phyloP scores from a whole-genome alignment of 2,113 vertebrate genomes.

The Grammomys dolichurus region DNA sequence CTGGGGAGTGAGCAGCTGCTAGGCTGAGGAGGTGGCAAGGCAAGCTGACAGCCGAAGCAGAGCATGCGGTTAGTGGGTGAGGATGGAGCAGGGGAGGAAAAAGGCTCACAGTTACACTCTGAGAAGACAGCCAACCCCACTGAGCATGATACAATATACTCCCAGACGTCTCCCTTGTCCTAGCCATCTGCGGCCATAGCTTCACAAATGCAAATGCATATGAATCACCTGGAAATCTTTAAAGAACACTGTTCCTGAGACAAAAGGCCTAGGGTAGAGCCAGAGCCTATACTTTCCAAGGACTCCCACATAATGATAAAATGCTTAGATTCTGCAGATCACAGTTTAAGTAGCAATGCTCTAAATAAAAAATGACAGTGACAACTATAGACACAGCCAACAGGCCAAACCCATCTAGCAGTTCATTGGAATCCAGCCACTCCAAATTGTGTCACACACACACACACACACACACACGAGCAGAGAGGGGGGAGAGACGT shows the following conservation, averaged over 20 bases:
- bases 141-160: neutral
- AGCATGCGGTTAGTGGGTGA: constrained; percentile 71
- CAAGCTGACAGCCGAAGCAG: constrained; percentile 69
- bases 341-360: neutral
- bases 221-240: constrained; percentile 54
- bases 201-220: neutral
- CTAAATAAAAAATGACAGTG: neutral
- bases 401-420: neutral
- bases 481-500: no score
- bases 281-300: neutral
- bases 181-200: neutral
- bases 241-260: neutral
- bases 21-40: constrained; percentile 64
- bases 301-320: neutral
- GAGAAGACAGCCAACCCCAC: constrained; percentile 40
- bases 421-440: neutral
- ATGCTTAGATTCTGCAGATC: neutral
- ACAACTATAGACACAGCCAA: neutral
- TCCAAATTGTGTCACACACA: neutral
- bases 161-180: constrained; percentile 43
- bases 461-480: neutral
- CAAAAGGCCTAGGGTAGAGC: neutral
- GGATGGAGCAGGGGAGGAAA: constrained; percentile 51
- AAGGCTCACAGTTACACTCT: constrained; percentile 52
- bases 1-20: constrained; percentile 73